Evolutionary conservation across 2,113 vertebrate genomes (phyloP).

Genomic region (Charadrius vociferus): DNA sequence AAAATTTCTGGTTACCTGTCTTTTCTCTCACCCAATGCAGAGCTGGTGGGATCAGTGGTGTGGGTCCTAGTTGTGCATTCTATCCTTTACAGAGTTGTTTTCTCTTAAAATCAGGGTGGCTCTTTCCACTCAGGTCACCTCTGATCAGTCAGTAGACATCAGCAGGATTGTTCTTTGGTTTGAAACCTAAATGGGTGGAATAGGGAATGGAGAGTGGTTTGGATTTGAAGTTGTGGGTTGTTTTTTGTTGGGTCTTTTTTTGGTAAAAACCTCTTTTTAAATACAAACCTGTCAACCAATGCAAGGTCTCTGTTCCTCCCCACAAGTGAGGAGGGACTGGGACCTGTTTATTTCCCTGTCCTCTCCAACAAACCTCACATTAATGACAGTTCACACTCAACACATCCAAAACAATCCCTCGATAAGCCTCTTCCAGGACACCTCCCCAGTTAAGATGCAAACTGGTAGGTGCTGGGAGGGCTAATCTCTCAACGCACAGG

Average conservation of each 20-base stretch:
- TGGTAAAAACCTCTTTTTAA: neutral
- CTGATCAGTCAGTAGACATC: neutral
- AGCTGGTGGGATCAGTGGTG: neutral
- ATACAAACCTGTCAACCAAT: neutral
- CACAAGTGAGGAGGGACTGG: neutral
- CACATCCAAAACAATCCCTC: neutral
- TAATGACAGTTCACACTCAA: neutral
- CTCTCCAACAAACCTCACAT: neutral
- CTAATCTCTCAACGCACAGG: neutral
- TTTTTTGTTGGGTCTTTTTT: neutral
- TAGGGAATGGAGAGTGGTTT: neutral
- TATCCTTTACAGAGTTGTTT: neutral
- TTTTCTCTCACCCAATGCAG: neutral
- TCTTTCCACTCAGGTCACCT: neutral
- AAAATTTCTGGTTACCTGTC: neutral
- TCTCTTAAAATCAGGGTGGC: neutral
- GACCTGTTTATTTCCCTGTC: neutral
- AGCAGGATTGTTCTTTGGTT: neutral
- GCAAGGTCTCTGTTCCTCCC: neutral
- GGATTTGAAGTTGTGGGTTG: neutral
- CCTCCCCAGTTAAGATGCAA: neutral
- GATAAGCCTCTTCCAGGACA: neutral
- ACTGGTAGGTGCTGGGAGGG: neutral
- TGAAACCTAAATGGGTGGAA: neutral
- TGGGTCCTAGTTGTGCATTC: neutral